These are phyloP conservation scores for Centropristis striata DNA, from an alignment of 2,113 vertebrate genomes.

Conservation along the genomic window DNA sequence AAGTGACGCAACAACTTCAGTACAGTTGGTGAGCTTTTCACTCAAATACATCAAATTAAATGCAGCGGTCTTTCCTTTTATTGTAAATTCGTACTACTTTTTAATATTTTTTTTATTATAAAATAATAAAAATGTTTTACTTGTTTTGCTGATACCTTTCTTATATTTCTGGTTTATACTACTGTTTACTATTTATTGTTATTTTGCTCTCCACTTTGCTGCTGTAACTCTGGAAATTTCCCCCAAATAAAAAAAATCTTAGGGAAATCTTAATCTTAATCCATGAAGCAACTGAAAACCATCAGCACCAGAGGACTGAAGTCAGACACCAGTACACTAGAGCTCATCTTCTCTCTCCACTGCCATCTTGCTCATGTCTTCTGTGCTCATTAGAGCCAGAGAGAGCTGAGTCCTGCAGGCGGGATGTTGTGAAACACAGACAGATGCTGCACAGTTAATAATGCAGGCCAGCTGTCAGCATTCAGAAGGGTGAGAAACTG, in stretches of 20 bases:
- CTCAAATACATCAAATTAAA: background rate
- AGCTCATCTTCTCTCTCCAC: constrained; percentile 9
- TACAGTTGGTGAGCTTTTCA: constrained; percentile 33
- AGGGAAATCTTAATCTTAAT: too few relatives aligned
- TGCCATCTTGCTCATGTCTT: constrained; percentile 32
- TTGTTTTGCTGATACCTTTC: too few relatives aligned
- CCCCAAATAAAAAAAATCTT: too few relatives aligned
- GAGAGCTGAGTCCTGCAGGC: constrained; percentile 44
- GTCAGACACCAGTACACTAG: background rate
- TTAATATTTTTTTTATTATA: too few relatives aligned
- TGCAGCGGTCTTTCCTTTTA: too few relatives aligned
- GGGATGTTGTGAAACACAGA: constrained; percentile 64
- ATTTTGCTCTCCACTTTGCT: too few relatives aligned
- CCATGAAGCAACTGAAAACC: too few relatives aligned
- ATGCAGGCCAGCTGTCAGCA: constrained; percentile 77
- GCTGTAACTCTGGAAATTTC: too few relatives aligned
- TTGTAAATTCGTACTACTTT: too few relatives aligned
- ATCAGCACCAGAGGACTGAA: background rate
- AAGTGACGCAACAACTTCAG: constrained; percentile 2
- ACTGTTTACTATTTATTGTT: too few relatives aligned
- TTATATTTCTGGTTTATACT: too few relatives aligned
- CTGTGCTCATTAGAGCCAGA: constrained; percentile 55
- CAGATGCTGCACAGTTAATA: constrained; percentile 80
- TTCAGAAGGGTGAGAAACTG: constrained; percentile 52
- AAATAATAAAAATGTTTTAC: too few relatives aligned